These are phyloP conservation scores for Chionis minor DNA, from an alignment of 2,113 vertebrate species.

Conservation along the genomic window DNA sequence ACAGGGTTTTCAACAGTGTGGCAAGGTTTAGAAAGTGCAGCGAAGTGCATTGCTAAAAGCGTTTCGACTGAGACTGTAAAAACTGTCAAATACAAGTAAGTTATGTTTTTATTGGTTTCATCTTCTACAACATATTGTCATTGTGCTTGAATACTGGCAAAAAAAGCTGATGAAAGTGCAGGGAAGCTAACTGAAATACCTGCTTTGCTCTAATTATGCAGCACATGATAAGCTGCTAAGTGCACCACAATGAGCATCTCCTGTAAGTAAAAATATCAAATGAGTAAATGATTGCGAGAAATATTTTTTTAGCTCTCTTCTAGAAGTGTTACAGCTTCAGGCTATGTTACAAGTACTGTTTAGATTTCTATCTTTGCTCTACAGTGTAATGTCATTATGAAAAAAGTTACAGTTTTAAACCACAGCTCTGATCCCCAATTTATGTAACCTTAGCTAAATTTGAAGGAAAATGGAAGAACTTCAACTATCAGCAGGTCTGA, in stretches of 20 bases:
- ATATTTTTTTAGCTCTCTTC: background rate
- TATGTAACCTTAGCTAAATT: background rate
- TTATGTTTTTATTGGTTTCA: conserved; percentile 23
- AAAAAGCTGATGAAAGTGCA: background rate
- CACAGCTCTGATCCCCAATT: background rate
- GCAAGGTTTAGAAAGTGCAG: conserved; percentile 93
- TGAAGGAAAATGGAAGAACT: background rate
- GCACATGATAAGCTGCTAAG: background rate
- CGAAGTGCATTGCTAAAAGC: conserved; percentile 89
- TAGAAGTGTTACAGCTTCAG: background rate
- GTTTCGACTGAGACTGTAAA: conserved; percentile 93
- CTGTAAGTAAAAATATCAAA: background rate
- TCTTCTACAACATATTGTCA: background rate
- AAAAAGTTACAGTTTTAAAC: background rate
- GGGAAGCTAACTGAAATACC: background rate
- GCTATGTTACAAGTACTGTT: background rate
- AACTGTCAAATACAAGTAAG: conserved; percentile 94
- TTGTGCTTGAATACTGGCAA: background rate
- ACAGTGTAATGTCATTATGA: background rate
- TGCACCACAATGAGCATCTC: background rate
- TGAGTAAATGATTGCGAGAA: background rate
- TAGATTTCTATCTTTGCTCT: background rate
- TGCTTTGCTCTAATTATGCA: background rate
- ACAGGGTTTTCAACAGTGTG: conserved; percentile 95
- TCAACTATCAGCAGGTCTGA: background rate